Percentiles rank a stretch among this genome's conserved stretches.
Evolutionary conservation across 2,888 invertebrate species (phyloP).

Genomic region (Dicranocentrus wangi): DNA sequence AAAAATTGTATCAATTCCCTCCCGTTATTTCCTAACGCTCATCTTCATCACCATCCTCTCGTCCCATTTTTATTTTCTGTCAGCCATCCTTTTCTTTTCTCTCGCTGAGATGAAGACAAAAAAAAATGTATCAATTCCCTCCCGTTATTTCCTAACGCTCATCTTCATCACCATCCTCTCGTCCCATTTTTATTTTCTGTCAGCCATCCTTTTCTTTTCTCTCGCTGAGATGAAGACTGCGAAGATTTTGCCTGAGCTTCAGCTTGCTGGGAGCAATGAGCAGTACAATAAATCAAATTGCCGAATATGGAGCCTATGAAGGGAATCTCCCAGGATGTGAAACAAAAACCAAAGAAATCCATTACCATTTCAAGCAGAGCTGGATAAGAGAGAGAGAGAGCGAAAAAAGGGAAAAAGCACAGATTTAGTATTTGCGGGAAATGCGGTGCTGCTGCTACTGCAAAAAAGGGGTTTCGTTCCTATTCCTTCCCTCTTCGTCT

Average conservation of each 20-base stretch:
- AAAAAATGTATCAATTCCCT: not conserved
- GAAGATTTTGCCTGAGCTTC: no score
- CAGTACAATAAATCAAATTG: not conserved
- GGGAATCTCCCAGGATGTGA: not conserved
- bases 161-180: no score
- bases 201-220: not conserved
- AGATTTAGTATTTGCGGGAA: not conserved
- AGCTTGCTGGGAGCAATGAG: not conserved
- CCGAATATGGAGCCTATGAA: not conserved
- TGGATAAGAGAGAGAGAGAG: not conserved
- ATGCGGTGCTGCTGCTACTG: not conserved
- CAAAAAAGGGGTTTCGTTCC: no score
- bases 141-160: no score
- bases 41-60: no score
- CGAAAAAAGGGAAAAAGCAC: no score
- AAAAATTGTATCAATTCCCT: no score
- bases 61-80: not conserved
- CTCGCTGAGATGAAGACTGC: not conserved
- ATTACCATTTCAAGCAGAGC: not conserved
- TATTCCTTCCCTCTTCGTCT: not conserved
- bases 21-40: no score
- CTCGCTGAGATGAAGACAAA: not conserved
- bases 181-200: not conserved
- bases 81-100: not conserved
- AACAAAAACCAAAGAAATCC: not conserved